A percentile compares a stretch with the other conserved stretches of the same genome.
Evolutionary conservation across 2,888 invertebrate genomes (phyloP).

Genomic region (Strigamia crassipes): DNA sequence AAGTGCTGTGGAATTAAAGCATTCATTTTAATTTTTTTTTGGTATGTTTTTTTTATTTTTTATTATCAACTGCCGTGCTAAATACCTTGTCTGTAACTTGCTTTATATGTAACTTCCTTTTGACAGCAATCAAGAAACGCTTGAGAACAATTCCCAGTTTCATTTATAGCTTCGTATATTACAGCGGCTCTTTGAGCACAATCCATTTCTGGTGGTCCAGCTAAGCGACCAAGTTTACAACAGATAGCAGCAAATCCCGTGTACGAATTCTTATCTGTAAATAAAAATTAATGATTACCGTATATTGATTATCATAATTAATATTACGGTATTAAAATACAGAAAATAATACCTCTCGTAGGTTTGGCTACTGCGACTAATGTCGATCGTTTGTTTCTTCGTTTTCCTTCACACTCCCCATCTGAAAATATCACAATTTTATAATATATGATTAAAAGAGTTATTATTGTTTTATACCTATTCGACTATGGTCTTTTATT

Average conservation of each 20-base stretch:
- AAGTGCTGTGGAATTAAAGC: no score
- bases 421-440: neutral
- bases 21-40: no score
- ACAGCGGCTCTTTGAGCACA: neutral
- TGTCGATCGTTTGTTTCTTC: neutral
- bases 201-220: neutral
- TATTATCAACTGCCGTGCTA: no score
- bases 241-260: constrained; percentile 8
- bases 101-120: neutral
- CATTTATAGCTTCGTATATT: neutral
- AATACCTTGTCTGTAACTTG: neutral
- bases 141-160: neutral
- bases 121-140: constrained; percentile 39
- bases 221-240: constrained; percentile 13
- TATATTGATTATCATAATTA: neutral
- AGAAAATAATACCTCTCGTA: neutral
- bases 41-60: no score
- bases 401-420: neutral
- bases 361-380: neutral
- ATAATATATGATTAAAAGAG: neutral
- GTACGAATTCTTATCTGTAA: neutral
- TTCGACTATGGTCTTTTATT: neutral
- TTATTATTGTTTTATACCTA: neutral
- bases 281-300: neutral
- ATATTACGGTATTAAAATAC: neutral